Conservation (phyloP, 2,113 vertebrate genomes). For the Burhinus bistriatus region DNA sequence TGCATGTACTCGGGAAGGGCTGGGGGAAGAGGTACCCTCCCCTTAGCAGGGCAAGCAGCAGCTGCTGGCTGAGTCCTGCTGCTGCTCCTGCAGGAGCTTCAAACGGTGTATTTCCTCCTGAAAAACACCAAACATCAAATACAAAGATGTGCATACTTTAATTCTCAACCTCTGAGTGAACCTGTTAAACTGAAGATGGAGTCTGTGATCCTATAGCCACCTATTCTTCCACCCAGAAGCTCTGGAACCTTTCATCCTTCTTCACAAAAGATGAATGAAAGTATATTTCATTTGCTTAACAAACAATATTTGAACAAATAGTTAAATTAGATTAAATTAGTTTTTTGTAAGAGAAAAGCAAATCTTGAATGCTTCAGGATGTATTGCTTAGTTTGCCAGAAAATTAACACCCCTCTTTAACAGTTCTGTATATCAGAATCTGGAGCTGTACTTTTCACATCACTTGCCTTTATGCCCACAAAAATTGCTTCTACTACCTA, state of each 20-base stretch:
- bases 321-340: not conserved
- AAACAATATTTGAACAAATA: not conserved
- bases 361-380: not conserved
- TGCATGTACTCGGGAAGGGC: fast-evolving
- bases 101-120: not conserved
- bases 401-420: constrained; percentile 1
- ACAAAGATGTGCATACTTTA: not conserved
- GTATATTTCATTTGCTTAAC: not conserved
- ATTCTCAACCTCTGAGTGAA: not conserved
- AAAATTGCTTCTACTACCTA: constrained; percentile 7
- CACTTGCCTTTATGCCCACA: not conserved
- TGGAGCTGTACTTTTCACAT: not conserved
- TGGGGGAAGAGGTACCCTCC: not conserved
- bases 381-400: constrained; percentile 1
- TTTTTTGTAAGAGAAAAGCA: not conserved
- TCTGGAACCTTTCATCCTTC: not conserved
- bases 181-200: not conserved
- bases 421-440: not conserved
- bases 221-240: not conserved
- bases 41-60: not conserved
- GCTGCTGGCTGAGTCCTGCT: not conserved
- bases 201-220: not conserved
- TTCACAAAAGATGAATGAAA: not conserved
- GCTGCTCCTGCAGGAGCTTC: not conserved
- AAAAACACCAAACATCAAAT: not conserved